Conservation (phyloP, 1,140 invertebrate genomes). For the Venturia canescens region DNA sequence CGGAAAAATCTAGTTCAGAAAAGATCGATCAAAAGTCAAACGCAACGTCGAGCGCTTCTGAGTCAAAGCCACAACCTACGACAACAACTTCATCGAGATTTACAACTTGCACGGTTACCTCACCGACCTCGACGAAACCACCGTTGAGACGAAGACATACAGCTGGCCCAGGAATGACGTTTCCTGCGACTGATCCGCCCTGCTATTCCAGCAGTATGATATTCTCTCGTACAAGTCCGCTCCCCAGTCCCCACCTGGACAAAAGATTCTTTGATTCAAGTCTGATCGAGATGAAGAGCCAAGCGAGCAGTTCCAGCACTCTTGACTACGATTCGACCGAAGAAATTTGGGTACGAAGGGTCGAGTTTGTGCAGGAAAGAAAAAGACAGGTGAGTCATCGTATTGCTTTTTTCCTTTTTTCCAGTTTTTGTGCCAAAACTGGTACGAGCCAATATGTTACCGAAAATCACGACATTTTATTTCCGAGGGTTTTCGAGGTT, state of each 20-base stretch:
- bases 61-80: constrained; percentile 56
- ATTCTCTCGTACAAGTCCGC: constrained; percentile 74
- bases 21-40: constrained; percentile 72
- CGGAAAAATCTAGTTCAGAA: constrained; percentile 75
- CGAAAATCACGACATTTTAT: no score
- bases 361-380: constrained; percentile 74
- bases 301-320: constrained; percentile 81
- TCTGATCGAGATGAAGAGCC: constrained; percentile 88
- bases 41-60: constrained; percentile 67
- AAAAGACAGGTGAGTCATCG: constrained; percentile 68
- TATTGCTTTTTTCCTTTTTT: constrained; percentile 42
- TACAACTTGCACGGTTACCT: constrained; percentile 70
- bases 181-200: constrained; percentile 74
- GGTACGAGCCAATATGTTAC: no score
- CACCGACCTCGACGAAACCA: constrained; percentile 72
- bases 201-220: constrained; percentile 74
- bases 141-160: constrained; percentile 71
- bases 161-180: constrained; percentile 73
- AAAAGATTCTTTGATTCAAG: constrained; percentile 88
- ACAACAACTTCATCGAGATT: constrained; percentile 63
- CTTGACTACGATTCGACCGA: constrained; percentile 80
- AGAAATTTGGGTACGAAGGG: constrained; percentile 84
- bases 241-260: constrained; percentile 84
- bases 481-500: no score
- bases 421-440: no score